These are phyloP conservation scores for Cephus runcator DNA, from an alignment of 2,888 invertebrate genomes.

Conservation along the genomic window DNA sequence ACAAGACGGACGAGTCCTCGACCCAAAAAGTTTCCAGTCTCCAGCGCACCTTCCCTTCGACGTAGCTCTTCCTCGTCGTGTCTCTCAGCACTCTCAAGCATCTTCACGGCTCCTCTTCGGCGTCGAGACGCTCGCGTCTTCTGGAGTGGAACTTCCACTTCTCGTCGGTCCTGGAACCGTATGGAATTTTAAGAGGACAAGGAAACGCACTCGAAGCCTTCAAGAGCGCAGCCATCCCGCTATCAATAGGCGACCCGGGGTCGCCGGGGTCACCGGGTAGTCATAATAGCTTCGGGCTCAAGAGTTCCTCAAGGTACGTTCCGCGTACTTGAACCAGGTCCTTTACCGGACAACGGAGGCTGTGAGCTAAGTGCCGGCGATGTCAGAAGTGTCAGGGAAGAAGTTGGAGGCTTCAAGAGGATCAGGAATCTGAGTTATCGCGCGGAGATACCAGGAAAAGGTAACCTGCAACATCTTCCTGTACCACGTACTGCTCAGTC, in stretches of 20 bases:
- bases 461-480: background rate
- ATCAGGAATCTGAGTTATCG: background rate
- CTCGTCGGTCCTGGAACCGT: background rate
- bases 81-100: background rate
- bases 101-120: background rate
- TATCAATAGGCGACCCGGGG: slow-evolving; percentile 3
- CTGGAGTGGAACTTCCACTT: background rate
- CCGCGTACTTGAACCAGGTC: background rate
- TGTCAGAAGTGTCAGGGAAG: background rate
- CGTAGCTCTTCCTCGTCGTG: background rate
- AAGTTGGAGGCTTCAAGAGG: background rate
- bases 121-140: background rate
- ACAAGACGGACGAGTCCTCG: background rate
- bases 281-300: background rate
- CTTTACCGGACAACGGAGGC: background rate
- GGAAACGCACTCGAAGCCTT: slow-evolving; percentile 11
- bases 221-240: background rate
- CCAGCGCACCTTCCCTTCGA: background rate
- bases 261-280: background rate
- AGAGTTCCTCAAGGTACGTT: background rate
- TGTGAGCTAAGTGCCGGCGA: background rate
- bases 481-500: background rate
- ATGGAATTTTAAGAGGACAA: slow-evolving; percentile 18
- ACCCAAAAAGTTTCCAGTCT: background rate
- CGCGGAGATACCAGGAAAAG: background rate